Conservation (phyloP, 2,797 vertebrate species). For the Rhynchotus rufescens region DNA sequence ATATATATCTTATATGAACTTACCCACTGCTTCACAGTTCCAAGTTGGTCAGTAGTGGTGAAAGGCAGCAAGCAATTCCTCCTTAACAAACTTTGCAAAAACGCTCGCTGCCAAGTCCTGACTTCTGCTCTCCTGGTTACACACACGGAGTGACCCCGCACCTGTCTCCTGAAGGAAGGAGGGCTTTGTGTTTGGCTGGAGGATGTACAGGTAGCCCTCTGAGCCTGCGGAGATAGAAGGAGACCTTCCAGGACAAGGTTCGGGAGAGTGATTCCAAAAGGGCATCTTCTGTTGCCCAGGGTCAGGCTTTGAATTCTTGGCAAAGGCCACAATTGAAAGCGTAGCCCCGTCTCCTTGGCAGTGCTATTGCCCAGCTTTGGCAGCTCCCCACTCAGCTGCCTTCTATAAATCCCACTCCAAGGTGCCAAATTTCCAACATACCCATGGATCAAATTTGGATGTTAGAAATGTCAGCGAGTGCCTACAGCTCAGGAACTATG, state of each 20-base stretch:
- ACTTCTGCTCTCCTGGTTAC: not conserved
- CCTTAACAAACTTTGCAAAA: not conserved
- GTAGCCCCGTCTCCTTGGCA: not conserved
- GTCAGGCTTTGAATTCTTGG: not conserved
- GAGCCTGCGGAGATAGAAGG: not conserved
- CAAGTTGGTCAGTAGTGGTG: not conserved
- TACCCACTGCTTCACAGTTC: not conserved
- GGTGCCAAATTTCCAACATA: constrained; percentile 24
- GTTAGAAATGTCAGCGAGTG: constrained; percentile 2
- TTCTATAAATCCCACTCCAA: not conserved
- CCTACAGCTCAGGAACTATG: not conserved
- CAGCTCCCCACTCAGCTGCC: not conserved
- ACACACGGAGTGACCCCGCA: not conserved
- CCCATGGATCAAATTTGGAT: not conserved
- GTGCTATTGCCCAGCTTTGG: not conserved
- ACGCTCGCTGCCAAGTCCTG: not conserved
- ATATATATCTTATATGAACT: not conserved
- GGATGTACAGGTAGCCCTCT: too few relatives aligned
- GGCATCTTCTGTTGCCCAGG: not conserved
- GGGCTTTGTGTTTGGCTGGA: too few relatives aligned
- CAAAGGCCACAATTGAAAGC: not conserved
- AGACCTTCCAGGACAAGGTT: not conserved
- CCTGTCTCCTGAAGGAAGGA: not conserved
- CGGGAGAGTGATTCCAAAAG: not conserved
- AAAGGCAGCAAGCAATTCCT: not conserved